Conservation (phyloP, 2,888 invertebrate genomes). For the Acleris sparsana region DNA sequence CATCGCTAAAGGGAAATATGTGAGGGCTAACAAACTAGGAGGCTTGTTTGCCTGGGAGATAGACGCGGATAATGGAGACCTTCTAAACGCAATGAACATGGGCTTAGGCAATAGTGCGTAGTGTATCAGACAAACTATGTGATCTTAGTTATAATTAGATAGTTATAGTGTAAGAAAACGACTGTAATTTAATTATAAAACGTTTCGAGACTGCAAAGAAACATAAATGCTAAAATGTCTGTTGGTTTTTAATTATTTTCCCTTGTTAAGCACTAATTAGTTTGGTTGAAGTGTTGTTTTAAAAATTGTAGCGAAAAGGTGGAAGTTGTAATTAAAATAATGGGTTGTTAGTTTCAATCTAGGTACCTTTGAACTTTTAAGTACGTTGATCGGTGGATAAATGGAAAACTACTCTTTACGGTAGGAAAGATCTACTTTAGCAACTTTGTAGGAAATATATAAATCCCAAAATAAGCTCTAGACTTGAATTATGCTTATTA, state of each 20-base stretch:
- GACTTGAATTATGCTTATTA: too few species aligned
- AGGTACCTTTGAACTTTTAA: too few species aligned
- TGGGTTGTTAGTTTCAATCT: not conserved
- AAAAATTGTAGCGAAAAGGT: conserved; percentile 4
- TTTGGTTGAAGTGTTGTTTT: conserved; percentile 21
- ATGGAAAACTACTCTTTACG: too few species aligned
- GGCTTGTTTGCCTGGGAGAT: conserved; percentile 79
- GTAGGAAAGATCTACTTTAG: too few species aligned
- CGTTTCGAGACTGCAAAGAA: conserved; percentile 35
- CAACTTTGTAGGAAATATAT: too few species aligned
- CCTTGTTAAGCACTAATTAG: conserved; percentile 24
- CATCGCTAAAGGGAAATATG: conserved; percentile 77
- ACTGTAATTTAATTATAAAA: conserved; percentile 31
- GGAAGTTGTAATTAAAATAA: conserved; percentile 2
- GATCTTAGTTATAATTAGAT: conserved; percentile 30
- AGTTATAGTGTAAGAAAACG: conserved; percentile 16
- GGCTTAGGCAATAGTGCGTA: conserved; percentile 69
- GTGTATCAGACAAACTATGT: conserved; percentile 32
- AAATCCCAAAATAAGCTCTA: too few species aligned
- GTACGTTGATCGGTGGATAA: too few species aligned
- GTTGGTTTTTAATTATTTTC: conserved; percentile 30
- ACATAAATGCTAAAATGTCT: conserved; percentile 31
- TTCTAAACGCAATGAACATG: conserved; percentile 77
- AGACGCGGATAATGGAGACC: conserved; percentile 77
- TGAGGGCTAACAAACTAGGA: conserved; percentile 74